These are phyloP conservation scores for Allophyes oxyacanthae DNA, from an alignment of 2,888 invertebrate species.

Conservation along the genomic window DNA sequence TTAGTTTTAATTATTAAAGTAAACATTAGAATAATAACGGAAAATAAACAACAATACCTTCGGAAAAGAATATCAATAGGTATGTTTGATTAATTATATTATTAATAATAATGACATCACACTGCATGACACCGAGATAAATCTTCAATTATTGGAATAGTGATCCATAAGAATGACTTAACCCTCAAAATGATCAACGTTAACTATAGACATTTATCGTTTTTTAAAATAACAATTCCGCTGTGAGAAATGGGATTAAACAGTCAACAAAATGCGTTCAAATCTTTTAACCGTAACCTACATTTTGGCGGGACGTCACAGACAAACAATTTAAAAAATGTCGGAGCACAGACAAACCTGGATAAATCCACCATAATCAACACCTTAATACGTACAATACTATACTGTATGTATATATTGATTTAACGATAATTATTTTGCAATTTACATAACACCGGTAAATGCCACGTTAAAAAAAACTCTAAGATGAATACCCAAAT, in stretches of 20 bases:
- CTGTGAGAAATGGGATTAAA: constrained; percentile 21
- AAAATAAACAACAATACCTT: constrained; percentile 8
- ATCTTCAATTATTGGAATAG: background rate
- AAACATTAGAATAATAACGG: constrained; percentile 20
- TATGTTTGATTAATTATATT: background rate
- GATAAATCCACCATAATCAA: constrained; percentile 42
- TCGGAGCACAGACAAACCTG: constrained; percentile 64
- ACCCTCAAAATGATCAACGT: background rate
- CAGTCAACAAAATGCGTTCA: constrained; percentile 26
- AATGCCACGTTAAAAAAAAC: constrained; percentile 70
- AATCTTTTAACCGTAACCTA: constrained; percentile 54
- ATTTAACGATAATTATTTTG: constrained; percentile 78
- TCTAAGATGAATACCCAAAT: constrained; percentile 71
- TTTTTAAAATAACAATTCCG: constrained; percentile 2
- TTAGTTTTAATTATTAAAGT: constrained; percentile 14
- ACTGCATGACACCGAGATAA: background rate
- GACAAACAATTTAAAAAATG: constrained; percentile 57
- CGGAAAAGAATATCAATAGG: background rate
- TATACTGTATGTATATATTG: constrained; percentile 36
- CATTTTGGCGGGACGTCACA: constrained; percentile 59
- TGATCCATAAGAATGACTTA: background rate
- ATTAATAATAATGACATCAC: constrained; percentile 6
- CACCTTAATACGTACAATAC: constrained; percentile 46
- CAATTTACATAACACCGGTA: constrained; percentile 81
- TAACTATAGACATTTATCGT: background rate